These are phyloP conservation scores for Tautogolabrus adspersus DNA, from an alignment of 2,113 vertebrate species.

Conservation along the genomic window DNA sequence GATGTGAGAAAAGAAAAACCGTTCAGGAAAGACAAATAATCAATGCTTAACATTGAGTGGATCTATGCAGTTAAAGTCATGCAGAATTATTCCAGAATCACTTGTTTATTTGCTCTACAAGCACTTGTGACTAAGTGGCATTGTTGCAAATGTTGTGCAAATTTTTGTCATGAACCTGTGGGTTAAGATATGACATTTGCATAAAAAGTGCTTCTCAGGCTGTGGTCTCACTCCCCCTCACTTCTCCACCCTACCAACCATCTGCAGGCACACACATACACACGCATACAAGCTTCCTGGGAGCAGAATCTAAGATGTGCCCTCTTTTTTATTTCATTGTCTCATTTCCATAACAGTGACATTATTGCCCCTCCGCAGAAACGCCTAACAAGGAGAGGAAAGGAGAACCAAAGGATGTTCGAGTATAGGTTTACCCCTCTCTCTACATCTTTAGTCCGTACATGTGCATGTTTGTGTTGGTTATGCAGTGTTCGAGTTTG, in stretches of 20 bases:
- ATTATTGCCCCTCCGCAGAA: conserved; percentile 53
- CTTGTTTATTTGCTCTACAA: conserved; percentile 44
- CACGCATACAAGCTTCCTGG: conserved; percentile 13
- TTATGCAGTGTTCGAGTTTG: conserved; percentile 12
- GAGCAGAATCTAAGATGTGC: too few species aligned
- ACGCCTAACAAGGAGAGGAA: conserved; percentile 1
- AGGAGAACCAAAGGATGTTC: conserved; percentile 3
- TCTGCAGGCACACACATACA: conserved; percentile 26
- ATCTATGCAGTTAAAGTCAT: conserved; percentile 42
- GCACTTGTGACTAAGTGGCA: conserved; percentile 22
- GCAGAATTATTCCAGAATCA: conserved; percentile 29
- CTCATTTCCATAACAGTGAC: conserved; percentile 57
- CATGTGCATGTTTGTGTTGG: not conserved
- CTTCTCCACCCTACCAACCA: conserved; percentile 22
- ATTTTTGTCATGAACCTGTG: conserved; percentile 45
- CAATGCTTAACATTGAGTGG: conserved; percentile 16
- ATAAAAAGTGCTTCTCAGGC: conserved; percentile 35
- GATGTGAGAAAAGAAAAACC: conserved; percentile 41
- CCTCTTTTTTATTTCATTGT: conserved; percentile 43
- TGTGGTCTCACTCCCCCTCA: conserved; percentile 23
- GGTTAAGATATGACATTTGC: conserved; percentile 38
- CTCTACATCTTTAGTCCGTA: not conserved
- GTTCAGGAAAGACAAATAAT: not conserved
- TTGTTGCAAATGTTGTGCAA: conserved; percentile 29
- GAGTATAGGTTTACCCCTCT: conserved; percentile 10